Evolutionary conservation across 1,140 invertebrate species (phyloP), one percentile per base, ranked within the genome.

Genomic region (Ceratosolen solmsi): DNA sequence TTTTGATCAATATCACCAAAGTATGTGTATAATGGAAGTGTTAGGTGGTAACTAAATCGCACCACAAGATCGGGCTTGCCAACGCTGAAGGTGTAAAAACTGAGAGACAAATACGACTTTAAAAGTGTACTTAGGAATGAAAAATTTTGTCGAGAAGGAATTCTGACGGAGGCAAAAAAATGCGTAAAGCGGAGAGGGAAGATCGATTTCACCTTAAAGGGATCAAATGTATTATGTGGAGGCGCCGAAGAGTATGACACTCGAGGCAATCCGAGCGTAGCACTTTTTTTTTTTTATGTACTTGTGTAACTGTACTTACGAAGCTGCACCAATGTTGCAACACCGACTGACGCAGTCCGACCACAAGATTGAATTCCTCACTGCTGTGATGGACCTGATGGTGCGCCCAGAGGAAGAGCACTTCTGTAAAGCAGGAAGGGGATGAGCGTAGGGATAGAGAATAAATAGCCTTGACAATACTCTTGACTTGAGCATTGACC

Each of bases 301-400:
- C 63, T 68, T 68, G 38, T 68, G 33, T 33, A 7, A 38, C 22
- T 78, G 81, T 63, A 94, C 94, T 94, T 93, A 97, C 96, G 93
- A 96, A 97, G 79, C 94, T 95, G 88, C 94, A 95, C 94, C 96
- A 97, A 72, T 94, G 94, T 89, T 98, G 96, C 30, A 98, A 87
- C 0, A 95, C 86, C 0, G 96, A 97, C 89, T 98, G 97, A 46
- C 97, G 89, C 75, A 98, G 92, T 0, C 96, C 97, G 46, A 97
- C 96, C 20, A 96, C 94, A 85, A 98, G 92, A 92, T 98, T 98
- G 90, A 97, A 99, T 87, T 99, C 97, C 90, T 99, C 98, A 22
- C 97, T 98, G 86, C 97, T 98, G 87, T 99, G 98, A 90, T 99
- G 98, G 1, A 98, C 97, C 92, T 99, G 97, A 92, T 99, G 98